These are phyloP conservation scores for Orthosia gothica DNA, from an alignment of 2,888 invertebrate genomes.

Conservation along the genomic window DNA sequence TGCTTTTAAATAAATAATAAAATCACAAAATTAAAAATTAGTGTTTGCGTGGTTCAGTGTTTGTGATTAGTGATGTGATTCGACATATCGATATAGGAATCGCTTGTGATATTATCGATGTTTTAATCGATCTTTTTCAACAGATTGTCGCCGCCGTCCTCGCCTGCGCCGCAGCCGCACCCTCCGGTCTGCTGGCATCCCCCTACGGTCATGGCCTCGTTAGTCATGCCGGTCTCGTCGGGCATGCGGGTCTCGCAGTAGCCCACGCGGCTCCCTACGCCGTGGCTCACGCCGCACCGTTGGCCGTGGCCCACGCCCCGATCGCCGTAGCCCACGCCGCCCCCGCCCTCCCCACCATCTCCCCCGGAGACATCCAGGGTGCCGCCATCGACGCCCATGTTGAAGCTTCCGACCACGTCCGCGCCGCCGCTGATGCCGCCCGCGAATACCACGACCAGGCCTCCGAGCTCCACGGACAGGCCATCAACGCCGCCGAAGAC, in stretches of 20 bases:
- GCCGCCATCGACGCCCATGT: constrained; percentile 89
- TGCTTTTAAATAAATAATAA: constrained; percentile 44
- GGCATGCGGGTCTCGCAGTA: constrained; percentile 71
- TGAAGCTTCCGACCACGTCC: constrained; percentile 87
- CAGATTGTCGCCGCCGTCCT: constrained; percentile 92
- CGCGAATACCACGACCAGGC: constrained; percentile 89
- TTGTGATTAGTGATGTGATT: constrained; percentile 67
- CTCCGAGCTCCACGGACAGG: constrained; percentile 86
- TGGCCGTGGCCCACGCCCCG: constrained; percentile 74
- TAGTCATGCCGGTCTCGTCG: constrained; percentile 70
- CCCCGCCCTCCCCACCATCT: constrained; percentile 85
- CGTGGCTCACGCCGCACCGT: constrained; percentile 70
- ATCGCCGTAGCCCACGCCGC: constrained; percentile 76
- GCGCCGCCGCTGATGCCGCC: constrained; percentile 86
- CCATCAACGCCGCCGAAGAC: constrained; percentile 88
- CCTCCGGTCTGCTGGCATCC: constrained; percentile 84
- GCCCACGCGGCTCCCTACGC: constrained; percentile 74
- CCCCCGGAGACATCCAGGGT: constrained; percentile 86
- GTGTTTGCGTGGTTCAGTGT: constrained; percentile 62
- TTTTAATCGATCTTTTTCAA: constrained; percentile 73
- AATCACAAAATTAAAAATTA: constrained; percentile 29
- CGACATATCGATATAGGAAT: constrained; percentile 51
- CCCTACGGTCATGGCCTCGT: constrained; percentile 77
- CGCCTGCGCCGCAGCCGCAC: constrained; percentile 88
- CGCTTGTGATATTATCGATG: constrained; percentile 61